These are phyloP conservation scores for Drosophila eugracilis DNA, from an alignment of 1,140 invertebrate genomes.

Conservation along the genomic window DNA sequence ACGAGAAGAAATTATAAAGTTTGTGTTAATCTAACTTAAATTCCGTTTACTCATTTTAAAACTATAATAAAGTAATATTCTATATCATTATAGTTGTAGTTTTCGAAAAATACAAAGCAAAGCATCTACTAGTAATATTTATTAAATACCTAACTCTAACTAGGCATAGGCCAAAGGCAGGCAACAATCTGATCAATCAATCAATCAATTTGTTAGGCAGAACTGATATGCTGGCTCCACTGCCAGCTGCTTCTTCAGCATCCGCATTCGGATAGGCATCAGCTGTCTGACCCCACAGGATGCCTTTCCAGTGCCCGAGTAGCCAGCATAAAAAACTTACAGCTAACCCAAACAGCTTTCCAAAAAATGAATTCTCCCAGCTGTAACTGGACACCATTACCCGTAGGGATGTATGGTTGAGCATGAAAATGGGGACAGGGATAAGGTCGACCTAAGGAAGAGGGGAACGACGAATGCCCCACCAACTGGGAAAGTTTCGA, in stretches of 20 bases:
- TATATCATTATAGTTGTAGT: too few species aligned
- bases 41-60: too few species aligned
- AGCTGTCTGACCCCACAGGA: slow-evolving; percentile 36
- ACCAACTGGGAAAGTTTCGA: slow-evolving; percentile 60
- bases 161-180: too few species aligned
- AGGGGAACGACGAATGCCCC: slow-evolving; percentile 33
- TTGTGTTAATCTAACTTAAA: too few species aligned
- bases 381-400: slow-evolving; percentile 63
- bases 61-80: too few species aligned
- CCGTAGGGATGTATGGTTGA: slow-evolving; percentile 37
- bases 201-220: not conserved
- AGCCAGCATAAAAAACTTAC: slow-evolving; percentile 46
- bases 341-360: slow-evolving; percentile 32
- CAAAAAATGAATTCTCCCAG: slow-evolving; percentile 35
- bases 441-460: slow-evolving; percentile 29
- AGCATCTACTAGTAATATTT: too few species aligned
- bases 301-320: slow-evolving; percentile 5
- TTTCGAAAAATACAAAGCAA: too few species aligned
- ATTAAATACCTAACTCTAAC: too few species aligned
- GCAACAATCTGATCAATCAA: not conserved
- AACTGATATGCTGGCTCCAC: slow-evolving; percentile 7
- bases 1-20: too few species aligned
- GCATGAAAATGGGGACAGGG: slow-evolving; percentile 11
- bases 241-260: slow-evolving; percentile 17
- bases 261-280: not conserved